Evolutionary conservation across 1,140 invertebrate genomes (phyloP).

Genomic region (Alviniconcha marisindica): DNA sequence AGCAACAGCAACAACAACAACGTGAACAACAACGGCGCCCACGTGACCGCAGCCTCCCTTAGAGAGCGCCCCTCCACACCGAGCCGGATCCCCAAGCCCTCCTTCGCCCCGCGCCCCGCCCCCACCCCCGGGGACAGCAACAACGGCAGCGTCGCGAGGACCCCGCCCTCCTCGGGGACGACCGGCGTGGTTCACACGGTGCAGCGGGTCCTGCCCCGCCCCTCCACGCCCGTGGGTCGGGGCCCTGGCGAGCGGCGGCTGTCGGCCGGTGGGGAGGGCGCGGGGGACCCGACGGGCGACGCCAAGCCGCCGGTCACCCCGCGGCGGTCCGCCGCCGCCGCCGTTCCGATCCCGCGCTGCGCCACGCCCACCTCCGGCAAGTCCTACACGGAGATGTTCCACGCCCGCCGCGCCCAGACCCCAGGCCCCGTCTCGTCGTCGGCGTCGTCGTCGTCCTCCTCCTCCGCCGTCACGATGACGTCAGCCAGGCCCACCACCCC

Average conservation of each 20-base stretch:
- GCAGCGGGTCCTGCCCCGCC: background rate
- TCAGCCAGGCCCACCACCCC: slow-evolving; percentile 21
- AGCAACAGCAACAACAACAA: no score
- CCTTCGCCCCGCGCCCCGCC: slow-evolving; percentile 48
- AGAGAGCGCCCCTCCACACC: slow-evolving; percentile 37
- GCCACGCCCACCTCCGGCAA: slow-evolving; percentile 13
- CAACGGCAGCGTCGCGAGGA: no score
- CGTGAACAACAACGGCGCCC: background rate
- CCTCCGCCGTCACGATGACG: slow-evolving; percentile 51
- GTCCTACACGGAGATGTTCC: slow-evolving; percentile 52
- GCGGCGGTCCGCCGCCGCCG: background rate
- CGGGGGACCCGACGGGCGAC: no score
- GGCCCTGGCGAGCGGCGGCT: background rate
- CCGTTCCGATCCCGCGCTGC: background rate
- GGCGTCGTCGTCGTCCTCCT: slow-evolving; percentile 43
- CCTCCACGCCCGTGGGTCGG: background rate
- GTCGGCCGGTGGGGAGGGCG: background rate
- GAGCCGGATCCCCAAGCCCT: slow-evolving; percentile 38
- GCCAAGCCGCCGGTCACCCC: slow-evolving; percentile 1
- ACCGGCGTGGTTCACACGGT: background rate
- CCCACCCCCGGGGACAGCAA: slow-evolving; percentile 45
- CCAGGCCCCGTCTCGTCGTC: slow-evolving; percentile 50
- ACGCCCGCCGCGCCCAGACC: slow-evolving; percentile 53
- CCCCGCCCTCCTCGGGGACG: background rate
- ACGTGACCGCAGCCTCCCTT: background rate